These are phyloP conservation scores for Forbesichthys papilliferus DNA, from an alignment of 2,113 vertebrate species.

Conservation along the genomic window DNA sequence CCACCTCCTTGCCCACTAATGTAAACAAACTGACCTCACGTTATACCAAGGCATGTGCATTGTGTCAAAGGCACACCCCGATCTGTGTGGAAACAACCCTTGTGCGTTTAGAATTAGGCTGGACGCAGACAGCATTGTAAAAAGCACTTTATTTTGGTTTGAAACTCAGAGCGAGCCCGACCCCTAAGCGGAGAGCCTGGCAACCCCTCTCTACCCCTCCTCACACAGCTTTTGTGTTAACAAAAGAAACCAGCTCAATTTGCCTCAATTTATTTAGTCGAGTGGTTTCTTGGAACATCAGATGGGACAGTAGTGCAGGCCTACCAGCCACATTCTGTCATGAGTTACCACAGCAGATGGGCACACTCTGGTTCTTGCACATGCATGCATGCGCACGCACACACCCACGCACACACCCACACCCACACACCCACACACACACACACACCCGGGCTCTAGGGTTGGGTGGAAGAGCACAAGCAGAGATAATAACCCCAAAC, in stretches of 20 bases:
- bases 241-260: neutral
- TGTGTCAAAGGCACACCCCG: too few species aligned
- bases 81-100: too few species aligned
- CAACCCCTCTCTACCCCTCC: too few species aligned
- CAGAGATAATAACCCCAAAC: slow-evolving; percentile 16
- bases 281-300: neutral
- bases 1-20: too few species aligned
- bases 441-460: neutral
- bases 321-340: neutral
- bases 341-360: neutral
- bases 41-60: too few species aligned
- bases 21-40: too few species aligned
- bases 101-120: too few species aligned
- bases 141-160: too few species aligned
- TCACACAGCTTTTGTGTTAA: too few species aligned
- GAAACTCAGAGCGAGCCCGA: too few species aligned
- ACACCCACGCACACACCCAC: neutral
- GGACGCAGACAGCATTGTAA: too few species aligned
- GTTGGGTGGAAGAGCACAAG: slow-evolving; percentile 12
- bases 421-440: neutral
- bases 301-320: neutral
- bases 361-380: neutral
- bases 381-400: neutral
- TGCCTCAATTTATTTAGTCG: neutral
- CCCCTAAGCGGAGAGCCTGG: too few species aligned